Percentiles rank a stretch among this genome's conserved stretches.
Conservation (phyloP, 2,888 invertebrate genomes). For the Petrolisthes manimaculis region DNA sequence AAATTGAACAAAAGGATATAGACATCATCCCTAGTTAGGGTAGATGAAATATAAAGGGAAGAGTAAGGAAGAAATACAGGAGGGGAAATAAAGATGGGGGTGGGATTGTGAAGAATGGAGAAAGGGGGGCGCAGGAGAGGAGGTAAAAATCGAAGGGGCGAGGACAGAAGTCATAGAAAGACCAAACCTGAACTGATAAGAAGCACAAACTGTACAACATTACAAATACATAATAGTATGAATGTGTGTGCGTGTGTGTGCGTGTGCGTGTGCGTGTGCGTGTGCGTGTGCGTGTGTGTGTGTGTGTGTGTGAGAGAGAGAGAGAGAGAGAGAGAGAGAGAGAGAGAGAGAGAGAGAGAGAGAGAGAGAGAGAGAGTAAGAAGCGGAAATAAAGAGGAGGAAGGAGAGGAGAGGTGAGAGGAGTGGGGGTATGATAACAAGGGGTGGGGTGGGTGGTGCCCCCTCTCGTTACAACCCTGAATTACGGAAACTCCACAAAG, state of each 20-base stretch:
- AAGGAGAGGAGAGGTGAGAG: background rate
- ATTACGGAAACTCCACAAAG: constrained; percentile 20
- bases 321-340: background rate
- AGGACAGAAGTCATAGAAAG: too few relatives aligned
- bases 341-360: constrained; percentile 18
- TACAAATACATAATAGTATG: background rate
- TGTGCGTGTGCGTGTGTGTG: constrained; percentile 3
- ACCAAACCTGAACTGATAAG: too few relatives aligned
- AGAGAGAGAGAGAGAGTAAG: constrained; percentile 7
- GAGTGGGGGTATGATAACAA: constrained; percentile 53
- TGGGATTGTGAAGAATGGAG: background rate
- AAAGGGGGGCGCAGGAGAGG: background rate
- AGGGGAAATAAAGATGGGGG: background rate
- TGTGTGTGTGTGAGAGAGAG: background rate
- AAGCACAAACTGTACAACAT: too few relatives aligned
- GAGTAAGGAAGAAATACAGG: background rate
- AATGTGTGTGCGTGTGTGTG: background rate
- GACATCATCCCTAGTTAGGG: background rate
- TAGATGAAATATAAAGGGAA: too few relatives aligned
- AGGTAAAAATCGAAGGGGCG: too few relatives aligned
- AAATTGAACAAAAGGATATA: background rate
- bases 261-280: background rate
- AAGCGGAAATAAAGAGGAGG: background rate
- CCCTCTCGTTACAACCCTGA: background rate
- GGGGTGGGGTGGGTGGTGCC: constrained; percentile 66